Evolutionary conservation across 2,797 vertebrate genomes (phyloP).

Genomic region (Coregonus sp.): DNA sequence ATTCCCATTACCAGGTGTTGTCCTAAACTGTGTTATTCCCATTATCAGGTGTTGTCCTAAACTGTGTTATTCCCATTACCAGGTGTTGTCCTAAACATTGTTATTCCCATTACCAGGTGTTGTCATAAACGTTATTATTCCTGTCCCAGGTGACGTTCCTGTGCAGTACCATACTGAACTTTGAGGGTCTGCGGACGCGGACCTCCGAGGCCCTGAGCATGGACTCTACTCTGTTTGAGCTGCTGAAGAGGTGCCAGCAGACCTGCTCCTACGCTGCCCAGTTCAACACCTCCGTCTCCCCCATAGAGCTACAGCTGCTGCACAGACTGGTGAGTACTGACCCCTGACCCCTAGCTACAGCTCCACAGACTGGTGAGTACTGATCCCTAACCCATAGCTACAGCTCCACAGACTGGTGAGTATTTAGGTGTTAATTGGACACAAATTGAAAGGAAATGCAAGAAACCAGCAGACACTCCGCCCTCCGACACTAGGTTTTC

Average conservation of each 20-base stretch:
- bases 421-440: too few relatives aligned
- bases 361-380: constrained; percentile 60
- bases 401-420: constrained; percentile 84
- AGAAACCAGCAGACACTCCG: too few relatives aligned
- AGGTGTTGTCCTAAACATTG: too few relatives aligned
- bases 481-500: too few relatives aligned
- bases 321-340: constrained; percentile 75
- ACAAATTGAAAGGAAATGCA: too few relatives aligned
- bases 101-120: too few relatives aligned
- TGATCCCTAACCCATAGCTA: constrained; percentile 54
- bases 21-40: too few relatives aligned
- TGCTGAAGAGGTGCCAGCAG: constrained; percentile 95
- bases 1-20: too few relatives aligned
- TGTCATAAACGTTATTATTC: background rate
- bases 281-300: constrained; percentile 92
- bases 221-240: constrained; percentile 89
- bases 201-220: constrained; percentile 91
- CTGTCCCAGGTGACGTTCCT: constrained; percentile 87
- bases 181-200: constrained; percentile 94
- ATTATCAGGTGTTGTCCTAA: too few relatives aligned
- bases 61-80: too few relatives aligned
- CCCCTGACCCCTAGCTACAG: constrained; percentile 74
- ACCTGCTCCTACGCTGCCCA: constrained; percentile 95
- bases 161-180: constrained; percentile 96
- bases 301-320: constrained; percentile 91